These are phyloP conservation scores for Tapera naevia DNA, from an alignment of 2,797 vertebrate species.

Conservation along the genomic window DNA sequence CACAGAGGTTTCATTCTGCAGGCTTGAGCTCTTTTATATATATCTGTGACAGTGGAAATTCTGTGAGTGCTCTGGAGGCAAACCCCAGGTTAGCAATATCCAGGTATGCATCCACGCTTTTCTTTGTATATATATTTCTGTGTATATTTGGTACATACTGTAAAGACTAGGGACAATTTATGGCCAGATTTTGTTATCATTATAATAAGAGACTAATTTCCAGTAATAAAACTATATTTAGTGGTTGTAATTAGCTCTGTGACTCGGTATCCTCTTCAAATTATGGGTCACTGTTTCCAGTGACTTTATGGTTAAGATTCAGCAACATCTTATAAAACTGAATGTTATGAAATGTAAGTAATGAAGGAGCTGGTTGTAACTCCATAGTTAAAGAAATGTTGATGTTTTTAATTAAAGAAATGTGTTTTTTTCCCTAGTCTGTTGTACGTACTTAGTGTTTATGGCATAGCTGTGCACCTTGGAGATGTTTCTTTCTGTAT, in stretches of 20 bases:
- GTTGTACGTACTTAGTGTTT: neutral
- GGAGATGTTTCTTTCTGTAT: neutral
- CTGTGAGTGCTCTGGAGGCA: neutral
- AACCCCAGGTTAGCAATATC: neutral
- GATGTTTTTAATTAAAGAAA: neutral
- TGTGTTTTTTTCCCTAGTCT: accelerated
- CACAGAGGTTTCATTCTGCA: neutral
- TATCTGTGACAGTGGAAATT: neutral
- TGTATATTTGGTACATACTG: neutral
- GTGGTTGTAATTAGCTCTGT: neutral
- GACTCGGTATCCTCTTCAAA: neutral
- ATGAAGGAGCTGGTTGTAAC: neutral
- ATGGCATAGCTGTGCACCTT: neutral
- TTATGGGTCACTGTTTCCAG: neutral
- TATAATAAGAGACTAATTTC: neutral
- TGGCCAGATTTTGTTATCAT: neutral
- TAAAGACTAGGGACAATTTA: neutral
- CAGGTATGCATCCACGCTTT: neutral
- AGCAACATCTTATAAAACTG: neutral
- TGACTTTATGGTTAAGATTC: neutral
- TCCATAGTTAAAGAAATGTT: neutral
- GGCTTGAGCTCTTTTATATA: neutral
- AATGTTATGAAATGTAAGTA: neutral
- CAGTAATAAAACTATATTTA: neutral
- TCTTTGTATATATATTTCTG: neutral